These are phyloP conservation scores for Anoura caudifer DNA, from an alignment of 2,113 vertebrate genomes.

Conservation along the genomic window DNA sequence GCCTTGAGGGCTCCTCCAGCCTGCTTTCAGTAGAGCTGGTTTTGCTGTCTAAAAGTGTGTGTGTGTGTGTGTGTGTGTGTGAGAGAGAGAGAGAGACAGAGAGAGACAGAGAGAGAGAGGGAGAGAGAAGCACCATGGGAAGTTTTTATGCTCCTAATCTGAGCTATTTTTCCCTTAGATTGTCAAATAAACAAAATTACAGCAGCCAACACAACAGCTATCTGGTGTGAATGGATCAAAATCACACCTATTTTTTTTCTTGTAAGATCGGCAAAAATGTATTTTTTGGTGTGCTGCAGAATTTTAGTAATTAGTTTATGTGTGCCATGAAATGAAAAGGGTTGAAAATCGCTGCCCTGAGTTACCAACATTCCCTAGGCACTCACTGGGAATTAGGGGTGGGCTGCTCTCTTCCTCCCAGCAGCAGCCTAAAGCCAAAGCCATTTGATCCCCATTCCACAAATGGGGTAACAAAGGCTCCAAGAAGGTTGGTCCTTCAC, in stretches of 20 bases:
- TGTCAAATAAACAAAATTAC: neutral
- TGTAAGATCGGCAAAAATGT: neutral
- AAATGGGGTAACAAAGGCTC: neutral
- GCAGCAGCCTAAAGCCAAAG: neutral
- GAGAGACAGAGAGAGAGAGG: no score
- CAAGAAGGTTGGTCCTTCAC: neutral
- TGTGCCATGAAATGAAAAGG: neutral
- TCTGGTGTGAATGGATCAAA: neutral
- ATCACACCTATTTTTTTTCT: neutral
- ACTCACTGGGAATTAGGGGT: rapidly evolving
- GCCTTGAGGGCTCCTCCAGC: rapidly evolving
- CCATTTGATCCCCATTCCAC: neutral
- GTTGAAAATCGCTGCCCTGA: neutral
- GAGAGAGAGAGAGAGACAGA: no score
- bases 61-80: no score
- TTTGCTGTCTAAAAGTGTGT: neutral
- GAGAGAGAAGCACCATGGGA: no score
- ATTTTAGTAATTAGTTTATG: neutral
- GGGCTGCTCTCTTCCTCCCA: neutral
- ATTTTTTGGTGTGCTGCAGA: neutral
- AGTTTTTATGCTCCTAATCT: no score
- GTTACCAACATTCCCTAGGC: rapidly evolving
- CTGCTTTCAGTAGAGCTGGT: neutral
- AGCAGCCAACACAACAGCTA: neutral
- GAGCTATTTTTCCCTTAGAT: no score